A percentile compares a stretch with the other conserved stretches of the same genome.
These are phyloP conservation scores for Condylostylus longicornis DNA, from an alignment of 1,140 invertebrate species.

Conservation along the genomic window DNA sequence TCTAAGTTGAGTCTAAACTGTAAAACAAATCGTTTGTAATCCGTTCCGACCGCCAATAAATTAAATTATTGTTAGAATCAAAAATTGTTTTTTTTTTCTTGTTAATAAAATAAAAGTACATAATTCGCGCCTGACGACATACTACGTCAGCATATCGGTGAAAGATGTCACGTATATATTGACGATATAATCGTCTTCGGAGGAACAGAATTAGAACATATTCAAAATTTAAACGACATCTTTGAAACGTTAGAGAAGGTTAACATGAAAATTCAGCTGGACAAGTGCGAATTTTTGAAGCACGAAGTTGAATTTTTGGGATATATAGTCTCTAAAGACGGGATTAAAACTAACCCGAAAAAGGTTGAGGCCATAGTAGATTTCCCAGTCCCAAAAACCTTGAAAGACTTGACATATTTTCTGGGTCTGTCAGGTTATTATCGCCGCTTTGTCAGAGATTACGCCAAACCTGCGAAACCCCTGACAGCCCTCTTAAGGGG, in stretches of 20 bases:
- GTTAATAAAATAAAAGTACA: too few relatives aligned
- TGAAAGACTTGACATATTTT: slow-evolving; percentile 8
- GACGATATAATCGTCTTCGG: slow-evolving; percentile 3
- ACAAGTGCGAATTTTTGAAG: slow-evolving; percentile 31
- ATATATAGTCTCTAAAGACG: slow-evolving; percentile 8
- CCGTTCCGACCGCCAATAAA: too few relatives aligned
- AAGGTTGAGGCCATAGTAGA: slow-evolving; percentile 7
- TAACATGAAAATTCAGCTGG: slow-evolving; percentile 33
- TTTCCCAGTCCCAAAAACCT: slow-evolving; percentile 6
- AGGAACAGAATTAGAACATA: slow-evolving; percentile 28
- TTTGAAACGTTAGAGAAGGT: slow-evolving; percentile 24
- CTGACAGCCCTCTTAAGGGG: slow-evolving; percentile 10
- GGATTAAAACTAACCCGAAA: slow-evolving; percentile 9
- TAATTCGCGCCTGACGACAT: slow-evolving; percentile 29
- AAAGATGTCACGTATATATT: slow-evolving; percentile 3
- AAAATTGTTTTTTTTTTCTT: too few relatives aligned
- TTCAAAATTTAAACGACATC: slow-evolving; percentile 24
- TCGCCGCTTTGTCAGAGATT: slow-evolving; percentile 23
- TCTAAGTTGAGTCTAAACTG: too few relatives aligned
- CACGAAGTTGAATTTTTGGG: slow-evolving; percentile 11
- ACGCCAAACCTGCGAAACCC: slow-evolving; percentile 20
- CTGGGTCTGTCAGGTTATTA: slow-evolving; percentile 20
- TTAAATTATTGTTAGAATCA: too few relatives aligned
- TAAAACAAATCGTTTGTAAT: too few relatives aligned
- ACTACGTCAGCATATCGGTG: slow-evolving; percentile 10